Evolutionary conservation across 2,888 invertebrate species (phyloP).

Genomic region (Perizoma flavofasciatum): DNA sequence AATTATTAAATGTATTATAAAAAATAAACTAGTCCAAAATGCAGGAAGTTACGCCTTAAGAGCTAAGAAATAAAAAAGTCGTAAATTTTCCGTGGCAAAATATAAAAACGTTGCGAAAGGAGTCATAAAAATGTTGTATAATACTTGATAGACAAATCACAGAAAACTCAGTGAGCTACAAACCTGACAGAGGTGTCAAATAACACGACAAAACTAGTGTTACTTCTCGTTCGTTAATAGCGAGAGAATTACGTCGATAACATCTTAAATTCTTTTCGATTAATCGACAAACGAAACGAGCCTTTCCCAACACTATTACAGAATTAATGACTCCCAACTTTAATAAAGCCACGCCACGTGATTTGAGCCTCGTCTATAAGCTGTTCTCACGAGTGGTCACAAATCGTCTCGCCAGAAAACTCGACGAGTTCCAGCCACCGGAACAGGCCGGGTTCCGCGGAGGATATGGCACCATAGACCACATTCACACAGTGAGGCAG

Average conservation of each 20-base stretch:
- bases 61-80: too few species aligned
- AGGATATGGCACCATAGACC: too few species aligned
- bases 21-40: too few species aligned
- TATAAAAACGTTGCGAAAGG: neutral
- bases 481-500: too few species aligned
- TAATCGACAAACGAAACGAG: slow-evolving; percentile 49
- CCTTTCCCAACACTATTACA: slow-evolving; percentile 39
- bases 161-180: slow-evolving; percentile 38
- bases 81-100: neutral
- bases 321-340: slow-evolving; percentile 30
- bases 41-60: too few species aligned
- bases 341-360: slow-evolving; percentile 36
- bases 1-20: too few species aligned
- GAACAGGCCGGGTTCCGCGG: too few species aligned
- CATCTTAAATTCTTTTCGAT: slow-evolving; percentile 47
- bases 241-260: slow-evolving; percentile 65
- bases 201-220: slow-evolving; percentile 72
- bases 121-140: neutral
- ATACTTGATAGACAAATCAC: neutral
- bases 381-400: too few species aligned
- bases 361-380: too few species aligned
- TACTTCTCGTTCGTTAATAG: slow-evolving; percentile 65
- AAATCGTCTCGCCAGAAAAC: too few species aligned
- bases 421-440: too few species aligned
- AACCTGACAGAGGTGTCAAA: slow-evolving; percentile 61